Conservation (phyloP, 2,113 vertebrate species). For the Hippocampus zosterae region DNA sequence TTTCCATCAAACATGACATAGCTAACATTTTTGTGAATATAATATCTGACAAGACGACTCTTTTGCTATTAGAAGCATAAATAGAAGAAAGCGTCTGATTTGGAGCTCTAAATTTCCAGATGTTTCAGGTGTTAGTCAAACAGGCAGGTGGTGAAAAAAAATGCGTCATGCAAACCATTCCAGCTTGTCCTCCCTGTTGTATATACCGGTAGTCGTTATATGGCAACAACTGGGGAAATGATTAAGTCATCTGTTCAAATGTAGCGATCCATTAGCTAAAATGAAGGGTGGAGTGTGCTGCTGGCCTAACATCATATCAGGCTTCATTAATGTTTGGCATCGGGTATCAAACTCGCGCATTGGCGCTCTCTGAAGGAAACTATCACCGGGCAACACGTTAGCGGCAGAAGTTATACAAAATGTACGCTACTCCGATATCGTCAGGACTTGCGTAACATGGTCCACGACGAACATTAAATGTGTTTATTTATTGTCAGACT, state of each 20-base stretch:
- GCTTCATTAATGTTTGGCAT: neutral
- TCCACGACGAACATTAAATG: neutral
- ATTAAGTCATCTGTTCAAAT: constrained; percentile 6
- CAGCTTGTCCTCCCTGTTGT: neutral
- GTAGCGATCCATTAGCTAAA: neutral
- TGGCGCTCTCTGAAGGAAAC: neutral
- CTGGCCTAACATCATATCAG: neutral
- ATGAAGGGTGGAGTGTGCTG: neutral
- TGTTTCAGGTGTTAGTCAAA: constrained; percentile 9
- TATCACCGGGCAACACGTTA: neutral
- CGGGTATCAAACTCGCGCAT: neutral
- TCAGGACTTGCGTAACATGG: neutral
- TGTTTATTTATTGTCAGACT: neutral
- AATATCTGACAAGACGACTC: constrained; percentile 28
- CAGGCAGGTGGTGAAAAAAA: neutral
- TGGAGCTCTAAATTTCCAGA: constrained; percentile 10
- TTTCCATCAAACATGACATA: constrained; percentile 24
- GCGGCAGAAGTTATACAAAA: neutral
- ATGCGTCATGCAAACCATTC: neutral
- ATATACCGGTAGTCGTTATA: neutral
- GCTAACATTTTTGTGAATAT: neutral
- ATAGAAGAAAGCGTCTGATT: constrained; percentile 57
- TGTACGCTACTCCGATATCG: neutral
- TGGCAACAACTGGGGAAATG: constrained; percentile 29
- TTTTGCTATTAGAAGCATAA: constrained; percentile 16